Evolutionary conservation across 2,113 vertebrate genomes (phyloP).

Genomic region (Gopherus flavomarginatus): DNA sequence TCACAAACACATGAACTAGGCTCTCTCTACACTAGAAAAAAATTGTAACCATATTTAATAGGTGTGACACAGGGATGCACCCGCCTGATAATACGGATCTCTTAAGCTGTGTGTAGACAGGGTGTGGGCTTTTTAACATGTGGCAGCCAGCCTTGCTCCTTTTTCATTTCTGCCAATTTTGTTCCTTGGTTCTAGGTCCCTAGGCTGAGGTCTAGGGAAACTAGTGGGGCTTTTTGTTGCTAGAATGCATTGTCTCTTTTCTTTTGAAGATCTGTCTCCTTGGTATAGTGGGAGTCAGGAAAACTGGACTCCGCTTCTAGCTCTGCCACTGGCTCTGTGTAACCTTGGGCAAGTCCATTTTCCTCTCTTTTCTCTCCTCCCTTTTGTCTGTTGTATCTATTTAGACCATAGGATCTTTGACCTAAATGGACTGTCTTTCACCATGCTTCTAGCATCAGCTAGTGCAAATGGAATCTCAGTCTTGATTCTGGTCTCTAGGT

Average conservation of each 20-base stretch:
- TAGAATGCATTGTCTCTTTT: background rate
- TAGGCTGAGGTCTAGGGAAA: background rate
- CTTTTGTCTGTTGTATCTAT: background rate
- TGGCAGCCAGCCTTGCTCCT: background rate
- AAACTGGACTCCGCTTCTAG: background rate
- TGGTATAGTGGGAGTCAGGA: background rate
- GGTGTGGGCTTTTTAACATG: background rate
- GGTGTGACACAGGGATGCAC: background rate
- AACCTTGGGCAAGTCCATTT: background rate
- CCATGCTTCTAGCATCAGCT: background rate
- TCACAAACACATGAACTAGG: background rate
- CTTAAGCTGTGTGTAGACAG: background rate
- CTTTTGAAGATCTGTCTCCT: background rate
- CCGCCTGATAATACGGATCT: background rate
- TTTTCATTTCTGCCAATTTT: background rate
- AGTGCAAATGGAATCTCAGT: background rate
- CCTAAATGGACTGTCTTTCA: background rate
- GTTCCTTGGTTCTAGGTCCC: background rate
- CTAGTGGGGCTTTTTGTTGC: background rate
- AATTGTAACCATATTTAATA: background rate
- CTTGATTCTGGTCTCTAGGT: background rate
- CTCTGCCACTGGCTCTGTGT: background rate
- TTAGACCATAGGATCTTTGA: background rate
- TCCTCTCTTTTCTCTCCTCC: background rate
- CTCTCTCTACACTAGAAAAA: background rate